phyloP scores from a whole-genome alignment of 2,113 vertebrate species.

The Sylvietta virens region DNA sequence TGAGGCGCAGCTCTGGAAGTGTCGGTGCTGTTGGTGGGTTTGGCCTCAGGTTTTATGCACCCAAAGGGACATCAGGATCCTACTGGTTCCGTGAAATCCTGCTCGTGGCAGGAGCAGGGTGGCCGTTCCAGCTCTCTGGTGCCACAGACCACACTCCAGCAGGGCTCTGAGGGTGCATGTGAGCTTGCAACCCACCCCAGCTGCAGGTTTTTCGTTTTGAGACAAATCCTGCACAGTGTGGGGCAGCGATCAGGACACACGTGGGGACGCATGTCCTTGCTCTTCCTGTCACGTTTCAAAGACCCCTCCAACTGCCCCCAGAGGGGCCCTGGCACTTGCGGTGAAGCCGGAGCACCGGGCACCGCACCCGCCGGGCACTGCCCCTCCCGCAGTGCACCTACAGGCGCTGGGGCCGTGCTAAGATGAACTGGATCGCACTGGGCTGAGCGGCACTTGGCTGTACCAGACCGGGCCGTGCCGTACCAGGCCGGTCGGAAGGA shows the following conservation, averaged over 20 bases:
- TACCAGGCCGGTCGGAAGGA: background rate
- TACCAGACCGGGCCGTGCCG: background rate
- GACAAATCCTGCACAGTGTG: accelerated
- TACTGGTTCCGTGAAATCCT: accelerated
- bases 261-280: accelerated
- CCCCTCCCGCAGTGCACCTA: background rate
- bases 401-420: background rate
- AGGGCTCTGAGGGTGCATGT: accelerated
- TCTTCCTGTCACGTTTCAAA: background rate
- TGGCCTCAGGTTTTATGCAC: background rate
- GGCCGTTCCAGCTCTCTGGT: accelerated
- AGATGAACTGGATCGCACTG: background rate
- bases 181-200: accelerated
- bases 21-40: accelerated
- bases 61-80: background rate
- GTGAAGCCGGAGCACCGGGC: background rate
- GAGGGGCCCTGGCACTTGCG: accelerated
- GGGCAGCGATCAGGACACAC: accelerated
- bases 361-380: background rate
- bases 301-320: too few relatives aligned
- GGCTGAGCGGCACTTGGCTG: background rate
- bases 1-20: accelerated
- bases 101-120: background rate
- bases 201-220: background rate
- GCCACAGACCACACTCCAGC: accelerated